Evolutionary conservation across 2,888 invertebrate species (phyloP).

Genomic region (Phlogophora meticulosa): DNA sequence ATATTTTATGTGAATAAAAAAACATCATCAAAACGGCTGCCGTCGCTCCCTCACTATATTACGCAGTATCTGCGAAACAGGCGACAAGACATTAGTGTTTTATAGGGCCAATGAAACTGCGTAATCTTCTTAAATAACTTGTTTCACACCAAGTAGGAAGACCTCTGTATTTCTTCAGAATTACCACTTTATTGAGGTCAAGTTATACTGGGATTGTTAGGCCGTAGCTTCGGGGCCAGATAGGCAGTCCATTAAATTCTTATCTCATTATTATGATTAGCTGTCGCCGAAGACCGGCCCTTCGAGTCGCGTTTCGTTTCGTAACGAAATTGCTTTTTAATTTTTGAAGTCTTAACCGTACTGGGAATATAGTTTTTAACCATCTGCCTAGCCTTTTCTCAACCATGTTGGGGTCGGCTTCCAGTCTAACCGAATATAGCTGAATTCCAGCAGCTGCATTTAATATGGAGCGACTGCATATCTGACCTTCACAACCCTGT

Average conservation of each 20-base stretch:
- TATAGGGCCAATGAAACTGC: constrained; percentile 58
- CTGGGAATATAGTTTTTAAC: constrained; percentile 20
- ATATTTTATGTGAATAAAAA: constrained; percentile 2
- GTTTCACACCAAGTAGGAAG: constrained; percentile 53
- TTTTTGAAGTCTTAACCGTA: constrained; percentile 67
- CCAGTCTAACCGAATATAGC: too few relatives aligned
- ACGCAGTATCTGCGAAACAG: constrained; percentile 55
- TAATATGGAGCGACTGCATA: too few relatives aligned
- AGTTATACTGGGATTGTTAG: constrained; percentile 57
- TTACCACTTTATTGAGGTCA: constrained; percentile 56
- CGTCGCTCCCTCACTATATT: constrained; percentile 34
- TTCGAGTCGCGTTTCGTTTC: constrained; percentile 57
- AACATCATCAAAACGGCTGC: constrained; percentile 26
- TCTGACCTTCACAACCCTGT: too few relatives aligned
- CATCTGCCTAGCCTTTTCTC: too few relatives aligned
- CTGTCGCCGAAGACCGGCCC: constrained; percentile 64
- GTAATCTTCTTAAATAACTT: constrained; percentile 68
- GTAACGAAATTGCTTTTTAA: constrained; percentile 66
- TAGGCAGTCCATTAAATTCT: constrained; percentile 73
- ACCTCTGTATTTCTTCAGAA: constrained; percentile 43
- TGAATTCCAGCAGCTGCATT: too few relatives aligned
- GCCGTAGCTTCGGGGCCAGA: constrained; percentile 60
- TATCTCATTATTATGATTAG: constrained; percentile 75
- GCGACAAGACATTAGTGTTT: constrained; percentile 60
- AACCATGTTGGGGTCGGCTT: too few relatives aligned